phyloP scores from a whole-genome alignment of 2,113 vertebrate genomes.

The Cyrtonyx montezumae region DNA sequence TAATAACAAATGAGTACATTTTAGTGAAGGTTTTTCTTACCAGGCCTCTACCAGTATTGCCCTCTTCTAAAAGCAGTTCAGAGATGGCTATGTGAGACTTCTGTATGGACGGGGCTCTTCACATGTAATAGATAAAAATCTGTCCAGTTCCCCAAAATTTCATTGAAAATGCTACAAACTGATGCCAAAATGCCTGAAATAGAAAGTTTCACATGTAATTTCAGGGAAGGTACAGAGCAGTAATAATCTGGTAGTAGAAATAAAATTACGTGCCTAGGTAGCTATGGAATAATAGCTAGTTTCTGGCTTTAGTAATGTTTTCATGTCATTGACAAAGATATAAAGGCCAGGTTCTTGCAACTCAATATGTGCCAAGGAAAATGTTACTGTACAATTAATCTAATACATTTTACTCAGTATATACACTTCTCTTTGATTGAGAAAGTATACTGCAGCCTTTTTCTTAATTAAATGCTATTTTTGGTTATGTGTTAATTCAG shows the following conservation, averaged over 20 bases:
- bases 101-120: slow-evolving; percentile 9
- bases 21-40: slow-evolving; percentile 46
- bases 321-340: neutral
- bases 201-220: slow-evolving; percentile 32
- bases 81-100: slow-evolving; percentile 23
- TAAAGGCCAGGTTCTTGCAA: neutral
- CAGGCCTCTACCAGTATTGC: slow-evolving; percentile 11
- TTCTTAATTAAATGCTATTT: neutral
- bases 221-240: neutral
- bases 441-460: neutral
- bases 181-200: slow-evolving; percentile 50
- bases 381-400: neutral
- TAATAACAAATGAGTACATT: neutral
- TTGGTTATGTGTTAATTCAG: neutral
- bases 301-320: neutral
- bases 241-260: neutral
- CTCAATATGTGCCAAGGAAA: neutral
- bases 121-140: neutral
- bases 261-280: neutral
- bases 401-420: neutral
- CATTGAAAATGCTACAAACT: slow-evolving; percentile 15
- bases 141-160: slow-evolving; percentile 1
- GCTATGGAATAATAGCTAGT: neutral
- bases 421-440: neutral
- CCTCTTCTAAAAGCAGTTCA: slow-evolving; percentile 48